A percentile compares a stretch with the other conserved stretches of the same genome.
Conservation (phyloP, 2,113 vertebrate genomes). For the Brachyistius frenatus region DNA sequence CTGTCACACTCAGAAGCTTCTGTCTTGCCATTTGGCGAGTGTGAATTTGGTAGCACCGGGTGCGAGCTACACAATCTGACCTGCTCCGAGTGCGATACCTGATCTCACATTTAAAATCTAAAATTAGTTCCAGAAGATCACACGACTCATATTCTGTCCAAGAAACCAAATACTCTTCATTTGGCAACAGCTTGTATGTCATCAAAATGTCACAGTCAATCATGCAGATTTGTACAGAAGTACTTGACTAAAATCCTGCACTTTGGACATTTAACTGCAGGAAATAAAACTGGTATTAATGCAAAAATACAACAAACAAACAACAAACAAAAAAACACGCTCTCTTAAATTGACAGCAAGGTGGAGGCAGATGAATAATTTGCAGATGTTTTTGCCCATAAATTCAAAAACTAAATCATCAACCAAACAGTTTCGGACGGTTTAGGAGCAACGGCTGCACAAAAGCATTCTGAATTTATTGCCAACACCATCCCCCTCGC, state of each 20-base stretch:
- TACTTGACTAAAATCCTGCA: no score
- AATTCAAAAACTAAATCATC: conserved; percentile 53
- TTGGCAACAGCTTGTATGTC: not conserved
- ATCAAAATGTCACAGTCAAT: conserved; percentile 3
- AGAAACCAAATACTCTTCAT: conserved; percentile 30
- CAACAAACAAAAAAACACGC: no score
- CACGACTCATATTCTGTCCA: not conserved
- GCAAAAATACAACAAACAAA: no score
- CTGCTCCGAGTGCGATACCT: conserved; percentile 38
- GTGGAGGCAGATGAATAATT: conserved; percentile 12
- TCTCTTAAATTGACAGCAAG: not conserved
- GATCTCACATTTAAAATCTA: conserved; percentile 59
- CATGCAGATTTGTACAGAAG: not conserved
- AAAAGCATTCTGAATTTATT: conserved; percentile 69
- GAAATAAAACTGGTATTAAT: not conserved
- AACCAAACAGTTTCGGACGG: conserved; percentile 44
- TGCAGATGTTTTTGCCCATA: conserved; percentile 16
- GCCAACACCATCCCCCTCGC: conserved; percentile 50
- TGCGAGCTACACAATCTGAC: conserved; percentile 49
- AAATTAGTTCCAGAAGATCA: conserved; percentile 58
- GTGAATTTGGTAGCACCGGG: conserved; percentile 54
- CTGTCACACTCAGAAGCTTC: conserved; percentile 65
- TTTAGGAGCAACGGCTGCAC: conserved; percentile 45
- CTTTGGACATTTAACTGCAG: not conserved
- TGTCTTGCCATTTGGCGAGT: conserved; percentile 60